Evolutionary conservation across 2,113 vertebrate species (phyloP), one percentile per base, ranked within the genome.

Genomic region (Micromys minutus): DNA sequence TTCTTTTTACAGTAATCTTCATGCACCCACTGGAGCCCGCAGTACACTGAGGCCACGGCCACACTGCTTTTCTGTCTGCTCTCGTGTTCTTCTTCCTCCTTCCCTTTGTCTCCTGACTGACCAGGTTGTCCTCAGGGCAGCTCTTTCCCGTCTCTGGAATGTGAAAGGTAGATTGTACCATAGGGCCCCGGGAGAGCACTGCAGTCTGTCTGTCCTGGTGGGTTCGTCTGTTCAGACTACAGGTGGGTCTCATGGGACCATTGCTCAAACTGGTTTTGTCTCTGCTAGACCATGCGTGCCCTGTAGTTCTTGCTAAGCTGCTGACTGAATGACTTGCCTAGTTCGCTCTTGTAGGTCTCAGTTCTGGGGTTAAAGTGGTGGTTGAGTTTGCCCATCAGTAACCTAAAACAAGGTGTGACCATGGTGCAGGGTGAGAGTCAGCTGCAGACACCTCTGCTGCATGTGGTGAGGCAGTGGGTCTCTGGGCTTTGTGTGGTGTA

Each of bases 21-120:
- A 19, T 17, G 39, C 24, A 42, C 22, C 2, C n/a, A 1, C 63
- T 19, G 17, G 31, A 11, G 10, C 17, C 65, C 24, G 1, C 39
- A 8, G 36, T 16, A 3, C 13, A 4, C 39, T 57, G 42, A 24
- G 89, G 47, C 29, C 11, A 0, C 8, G 10, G 5, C 12, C 0
- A 31, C 50, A 9, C 16, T 31, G 75, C 50, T 39, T 47, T 80
- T 13, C 74, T 26, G 1, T 57, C n/a, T n/a, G n/a, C n/a, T n/a
- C n/a, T n/a, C n/a, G n/a, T n/a, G n/a, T n/a, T n/a, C n/a, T n/a
- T 3, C 55, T 59, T 47, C 57, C 9, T 24, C 39, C 42, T 42
- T 7, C 19, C 42, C 57, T n/a, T 13, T 79, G 21, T 39, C 34
- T 34, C 29, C 55, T n/a, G 72, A 29, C 19, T 42, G 21, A 21